Conservation (phyloP, 2,888 invertebrate species). For the Scotopteryx bipunctaria region DNA sequence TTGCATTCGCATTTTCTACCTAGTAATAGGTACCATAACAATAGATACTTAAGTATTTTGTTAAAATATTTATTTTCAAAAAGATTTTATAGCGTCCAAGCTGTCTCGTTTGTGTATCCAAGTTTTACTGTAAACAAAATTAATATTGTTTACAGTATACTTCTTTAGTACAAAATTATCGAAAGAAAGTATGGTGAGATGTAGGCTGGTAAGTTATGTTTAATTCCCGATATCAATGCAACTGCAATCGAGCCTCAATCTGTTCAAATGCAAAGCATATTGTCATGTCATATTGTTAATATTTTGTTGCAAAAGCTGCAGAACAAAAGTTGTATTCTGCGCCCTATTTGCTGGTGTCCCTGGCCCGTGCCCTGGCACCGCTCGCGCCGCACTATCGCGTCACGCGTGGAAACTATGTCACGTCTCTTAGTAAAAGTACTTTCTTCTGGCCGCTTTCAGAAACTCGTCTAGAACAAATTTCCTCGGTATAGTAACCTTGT, state of each 20-base stretch:
- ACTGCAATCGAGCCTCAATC: slow-evolving; percentile 7
- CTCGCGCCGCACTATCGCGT: slow-evolving; percentile 36
- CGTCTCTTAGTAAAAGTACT: slow-evolving; percentile 80
- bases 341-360: slow-evolving; percentile 35
- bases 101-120: not conserved
- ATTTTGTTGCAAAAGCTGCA: slow-evolving; percentile 41
- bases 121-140: not conserved
- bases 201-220: slow-evolving; percentile 9
- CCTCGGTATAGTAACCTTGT: slow-evolving; percentile 74
- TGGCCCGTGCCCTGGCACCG: slow-evolving; percentile 33
- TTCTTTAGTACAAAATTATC: slow-evolving; percentile 8
- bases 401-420: slow-evolving; percentile 79
- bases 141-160: slow-evolving; percentile 2
- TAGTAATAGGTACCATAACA: too few relatives aligned
- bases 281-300: slow-evolving; percentile 18
- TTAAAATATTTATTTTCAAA: too few relatives aligned
- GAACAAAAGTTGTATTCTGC: too few relatives aligned
- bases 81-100: not conserved
- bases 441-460: slow-evolving; percentile 81
- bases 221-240: slow-evolving; percentile 7
- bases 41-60: too few relatives aligned
- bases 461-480: slow-evolving; percentile 75
- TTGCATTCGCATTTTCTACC: too few relatives aligned
- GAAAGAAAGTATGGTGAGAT: slow-evolving; percentile 13
- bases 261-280: slow-evolving; percentile 17